These are phyloP conservation scores for Lepetodrilus schrolli DNA, from an alignment of 2,888 invertebrate genomes.

Conservation along the genomic window DNA sequence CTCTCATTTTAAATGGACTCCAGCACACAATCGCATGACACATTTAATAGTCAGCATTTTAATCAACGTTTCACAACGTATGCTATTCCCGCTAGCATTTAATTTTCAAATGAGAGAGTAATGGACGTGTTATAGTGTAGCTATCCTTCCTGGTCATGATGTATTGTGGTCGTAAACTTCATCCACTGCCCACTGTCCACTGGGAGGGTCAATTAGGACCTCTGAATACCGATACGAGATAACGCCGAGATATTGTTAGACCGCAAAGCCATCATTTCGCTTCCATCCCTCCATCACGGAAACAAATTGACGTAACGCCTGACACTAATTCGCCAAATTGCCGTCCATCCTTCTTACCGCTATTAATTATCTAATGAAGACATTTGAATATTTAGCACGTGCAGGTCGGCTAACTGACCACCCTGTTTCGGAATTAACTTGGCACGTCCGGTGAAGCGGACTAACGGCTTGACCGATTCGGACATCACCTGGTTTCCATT, in stretches of 20 bases:
- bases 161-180: constrained; percentile 11
- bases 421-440: not conserved
- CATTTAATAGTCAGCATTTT: not conserved
- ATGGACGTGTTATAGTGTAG: not conserved
- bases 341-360: constrained; percentile 16
- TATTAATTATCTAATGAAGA: constrained; percentile 24
- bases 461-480: not conserved
- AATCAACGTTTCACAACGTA: not conserved
- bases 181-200: not conserved
- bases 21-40: too few relatives aligned
- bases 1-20: too few relatives aligned
- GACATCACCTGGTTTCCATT: not conserved
- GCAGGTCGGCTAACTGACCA: not conserved
- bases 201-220: constrained; percentile 12
- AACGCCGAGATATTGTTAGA: not conserved
- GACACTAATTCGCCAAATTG: constrained; percentile 27
- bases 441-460: constrained; percentile 11
- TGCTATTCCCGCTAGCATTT: not conserved
- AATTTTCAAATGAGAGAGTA: not conserved
- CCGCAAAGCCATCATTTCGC: not conserved
- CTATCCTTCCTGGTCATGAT: not conserved
- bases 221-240: constrained; percentile 1
- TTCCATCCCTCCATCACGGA: not conserved
- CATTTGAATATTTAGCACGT: constrained; percentile 4
- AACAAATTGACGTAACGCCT: constrained; percentile 27